Percentiles rank a stretch among this genome's conserved stretches.
Evolutionary conservation across 2,888 invertebrate species (phyloP).

Genomic region (Stenodera caucasica): DNA sequence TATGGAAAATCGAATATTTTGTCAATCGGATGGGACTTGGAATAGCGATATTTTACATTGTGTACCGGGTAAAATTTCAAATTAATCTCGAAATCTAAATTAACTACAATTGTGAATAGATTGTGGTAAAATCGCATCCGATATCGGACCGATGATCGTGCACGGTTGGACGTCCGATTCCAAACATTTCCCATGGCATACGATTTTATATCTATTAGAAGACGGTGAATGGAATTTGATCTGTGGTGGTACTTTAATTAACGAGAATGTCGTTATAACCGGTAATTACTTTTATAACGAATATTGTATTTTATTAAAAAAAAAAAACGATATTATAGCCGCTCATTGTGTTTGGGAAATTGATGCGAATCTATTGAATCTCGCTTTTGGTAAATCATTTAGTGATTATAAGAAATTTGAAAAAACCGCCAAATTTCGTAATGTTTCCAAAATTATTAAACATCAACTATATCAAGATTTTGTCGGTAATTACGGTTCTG

Average conservation of each 20-base stretch:
- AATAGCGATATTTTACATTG: conserved; percentile 50
- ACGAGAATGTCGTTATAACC: conserved; percentile 54
- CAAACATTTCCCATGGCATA: conserved; percentile 61
- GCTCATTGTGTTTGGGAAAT: conserved; percentile 55
- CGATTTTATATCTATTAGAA: conserved; percentile 57
- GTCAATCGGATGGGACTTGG: conserved; percentile 55
- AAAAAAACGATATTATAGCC: conserved; percentile 38
- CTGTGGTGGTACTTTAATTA: conserved; percentile 62
- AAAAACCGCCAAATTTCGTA: conserved; percentile 43
- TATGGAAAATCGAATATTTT: conserved; percentile 41
- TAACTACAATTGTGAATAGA: neutral
- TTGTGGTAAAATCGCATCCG: conserved; percentile 19
- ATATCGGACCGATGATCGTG: conserved; percentile 51
- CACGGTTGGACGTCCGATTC: conserved; percentile 51
- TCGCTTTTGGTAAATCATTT: conserved; percentile 50
- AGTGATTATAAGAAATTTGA: conserved; percentile 45
- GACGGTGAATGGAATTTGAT: conserved; percentile 56
- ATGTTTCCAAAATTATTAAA: conserved; percentile 54
- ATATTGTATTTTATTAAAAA: neutral
- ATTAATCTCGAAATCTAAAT: too few species aligned
- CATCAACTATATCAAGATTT: conserved; percentile 58
- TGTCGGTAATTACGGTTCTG: conserved; percentile 60
- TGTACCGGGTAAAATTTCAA: conserved; percentile 41
- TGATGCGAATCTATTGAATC: conserved; percentile 43
- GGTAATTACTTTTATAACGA: conserved; percentile 20